Conservation (phyloP, 1,140 invertebrate species). For the Anagrus nilaparvatae region DNA sequence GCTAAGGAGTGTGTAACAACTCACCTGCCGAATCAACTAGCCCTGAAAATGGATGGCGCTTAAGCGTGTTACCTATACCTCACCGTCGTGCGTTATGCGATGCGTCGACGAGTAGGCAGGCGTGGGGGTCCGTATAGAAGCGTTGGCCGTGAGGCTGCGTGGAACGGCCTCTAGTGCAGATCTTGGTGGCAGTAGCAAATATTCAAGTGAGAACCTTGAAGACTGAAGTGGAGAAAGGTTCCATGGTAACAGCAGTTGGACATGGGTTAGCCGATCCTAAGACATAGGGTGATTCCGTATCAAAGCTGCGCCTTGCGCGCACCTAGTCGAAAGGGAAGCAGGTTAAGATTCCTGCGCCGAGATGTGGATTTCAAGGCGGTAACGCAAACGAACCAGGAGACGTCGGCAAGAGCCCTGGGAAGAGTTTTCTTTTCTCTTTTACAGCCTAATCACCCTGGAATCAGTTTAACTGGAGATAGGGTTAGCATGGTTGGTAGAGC, state of each 20-base stretch:
- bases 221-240: slow-evolving; percentile 85
- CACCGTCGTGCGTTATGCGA: slow-evolving; percentile 35
- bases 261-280: slow-evolving; percentile 83
- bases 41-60: slow-evolving; percentile 87
- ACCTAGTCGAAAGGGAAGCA: slow-evolving; percentile 57
- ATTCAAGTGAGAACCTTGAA: slow-evolving; percentile 74
- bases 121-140: slow-evolving; percentile 63
- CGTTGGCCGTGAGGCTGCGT: slow-evolving; percentile 63
- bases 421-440: slow-evolving; percentile 70
- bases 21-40: slow-evolving; percentile 82
- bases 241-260: slow-evolving; percentile 83
- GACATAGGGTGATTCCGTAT: slow-evolving; percentile 47
- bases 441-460: slow-evolving; percentile 57
- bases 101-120: slow-evolving; percentile 57
- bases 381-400: slow-evolving; percentile 55
- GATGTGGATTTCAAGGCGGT: slow-evolving; percentile 46
- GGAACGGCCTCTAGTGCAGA: slow-evolving; percentile 71
- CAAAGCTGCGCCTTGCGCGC: slow-evolving; percentile 6
- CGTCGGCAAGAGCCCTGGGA: slow-evolving; percentile 54
- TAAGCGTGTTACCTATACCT: slow-evolving; percentile 64
- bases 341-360: slow-evolving; percentile 61
- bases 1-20: slow-evolving; percentile 84
- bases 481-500: neutral
- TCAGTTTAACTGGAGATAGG: slow-evolving; percentile 49
- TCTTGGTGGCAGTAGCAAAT: slow-evolving; percentile 80